These are phyloP conservation scores for Petrocephalus microphthalmus DNA, from an alignment of 2,113 vertebrate species.

Conservation along the genomic window DNA sequence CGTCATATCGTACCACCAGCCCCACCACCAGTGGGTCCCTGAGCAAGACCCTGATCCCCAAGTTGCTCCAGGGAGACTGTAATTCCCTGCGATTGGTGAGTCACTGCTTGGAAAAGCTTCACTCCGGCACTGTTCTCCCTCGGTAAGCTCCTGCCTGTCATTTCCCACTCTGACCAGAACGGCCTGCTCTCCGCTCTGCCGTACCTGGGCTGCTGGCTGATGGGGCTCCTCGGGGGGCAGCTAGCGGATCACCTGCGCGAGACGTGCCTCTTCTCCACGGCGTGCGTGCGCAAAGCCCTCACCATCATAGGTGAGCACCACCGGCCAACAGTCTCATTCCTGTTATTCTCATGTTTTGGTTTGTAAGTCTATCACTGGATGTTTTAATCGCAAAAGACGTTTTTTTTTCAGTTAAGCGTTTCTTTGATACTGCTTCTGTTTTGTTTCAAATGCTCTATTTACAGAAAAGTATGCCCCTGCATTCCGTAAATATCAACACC, in stretches of 20 bases:
- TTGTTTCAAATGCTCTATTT: background rate
- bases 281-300: conserved; percentile 78
- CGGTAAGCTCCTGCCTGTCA: no score
- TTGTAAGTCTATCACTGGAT: background rate
- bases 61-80: no score
- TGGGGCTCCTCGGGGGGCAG: conserved; percentile 80
- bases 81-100: no score
- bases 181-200: conserved; percentile 87
- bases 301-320: conserved; percentile 67
- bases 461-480: background rate
- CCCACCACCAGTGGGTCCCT: no score
- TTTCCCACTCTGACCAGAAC: conserved; percentile 61
- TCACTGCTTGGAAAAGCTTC: no score
- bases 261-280: conserved; percentile 64
- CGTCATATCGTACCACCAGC: no score
- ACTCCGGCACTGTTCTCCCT: background rate
- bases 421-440: background rate
- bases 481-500: background rate
- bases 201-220: conserved; percentile 79
- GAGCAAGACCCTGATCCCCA: no score
- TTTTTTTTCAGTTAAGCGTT: background rate
- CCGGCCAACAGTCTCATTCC: background rate
- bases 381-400: background rate
- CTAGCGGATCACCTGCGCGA: conserved; percentile 81
- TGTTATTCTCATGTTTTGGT: background rate